Conservation (phyloP, 2,888 invertebrate species). For the Scaptomyza parva region DNA sequence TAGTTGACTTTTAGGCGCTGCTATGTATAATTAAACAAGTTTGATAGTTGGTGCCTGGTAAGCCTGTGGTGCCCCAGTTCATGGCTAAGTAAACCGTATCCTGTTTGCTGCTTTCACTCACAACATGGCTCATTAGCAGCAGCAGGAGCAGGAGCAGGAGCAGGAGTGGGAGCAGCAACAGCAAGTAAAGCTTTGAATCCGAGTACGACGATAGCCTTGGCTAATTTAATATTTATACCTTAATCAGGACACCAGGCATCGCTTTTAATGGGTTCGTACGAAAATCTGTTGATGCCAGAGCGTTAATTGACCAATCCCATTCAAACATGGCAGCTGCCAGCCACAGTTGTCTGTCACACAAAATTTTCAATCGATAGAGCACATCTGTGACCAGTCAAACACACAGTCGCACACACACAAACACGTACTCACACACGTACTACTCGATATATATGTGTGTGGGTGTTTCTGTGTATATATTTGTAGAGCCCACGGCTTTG, state of each 20-base stretch:
- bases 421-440: slow-evolving; percentile 7
- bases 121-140: slow-evolving; percentile 65
- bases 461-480: slow-evolving; percentile 12
- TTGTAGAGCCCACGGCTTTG: slow-evolving; percentile 69
- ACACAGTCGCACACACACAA: slow-evolving; percentile 21
- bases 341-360: slow-evolving; percentile 61
- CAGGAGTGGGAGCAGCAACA: too few species aligned
- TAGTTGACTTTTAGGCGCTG: slow-evolving; percentile 78
- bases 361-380: slow-evolving; percentile 74
- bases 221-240: slow-evolving; percentile 81
- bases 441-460: slow-evolving; percentile 1
- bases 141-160: slow-evolving; percentile 3
- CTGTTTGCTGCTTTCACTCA: slow-evolving; percentile 57
- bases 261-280: slow-evolving; percentile 54
- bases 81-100: slow-evolving; percentile 49
- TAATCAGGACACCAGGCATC: slow-evolving; percentile 65
- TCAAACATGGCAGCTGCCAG: slow-evolving; percentile 63
- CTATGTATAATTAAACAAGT: slow-evolving; percentile 77
- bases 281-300: slow-evolving; percentile 70
- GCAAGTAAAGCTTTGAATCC: slow-evolving; percentile 17
- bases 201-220: slow-evolving; percentile 34
- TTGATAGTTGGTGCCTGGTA: slow-evolving; percentile 11
- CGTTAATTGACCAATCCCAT: slow-evolving; percentile 80
- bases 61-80: slow-evolving; percentile 8
- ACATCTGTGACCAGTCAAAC: slow-evolving; percentile 65